Evolutionary conservation across 2,113 vertebrate genomes (phyloP).

Genomic region (Tragelaphus buxtoni): DNA sequence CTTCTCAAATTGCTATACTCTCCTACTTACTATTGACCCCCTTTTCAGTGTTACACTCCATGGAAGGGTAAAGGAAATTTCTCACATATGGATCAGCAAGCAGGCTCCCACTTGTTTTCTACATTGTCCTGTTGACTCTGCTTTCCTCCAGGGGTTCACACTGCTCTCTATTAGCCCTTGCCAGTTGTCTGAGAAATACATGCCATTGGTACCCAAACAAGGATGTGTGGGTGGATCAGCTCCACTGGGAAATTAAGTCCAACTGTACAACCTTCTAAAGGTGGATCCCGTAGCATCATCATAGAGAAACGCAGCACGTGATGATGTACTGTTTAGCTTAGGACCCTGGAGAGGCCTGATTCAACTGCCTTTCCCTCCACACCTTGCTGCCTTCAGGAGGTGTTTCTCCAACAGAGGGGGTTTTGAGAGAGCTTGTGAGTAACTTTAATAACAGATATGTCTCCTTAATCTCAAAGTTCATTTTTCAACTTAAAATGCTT

Average conservation of each 20-base stretch:
- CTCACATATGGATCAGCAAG: background rate
- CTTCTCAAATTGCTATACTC: background rate
- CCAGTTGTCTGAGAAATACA: background rate
- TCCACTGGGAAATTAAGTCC: background rate
- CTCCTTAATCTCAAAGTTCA: background rate
- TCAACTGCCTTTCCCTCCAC: background rate
- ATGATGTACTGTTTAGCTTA: background rate
- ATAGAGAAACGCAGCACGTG: background rate
- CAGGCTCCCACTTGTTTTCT: background rate
- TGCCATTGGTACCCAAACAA: background rate
- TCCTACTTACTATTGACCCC: background rate
- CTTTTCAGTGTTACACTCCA: background rate
- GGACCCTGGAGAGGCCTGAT: background rate
- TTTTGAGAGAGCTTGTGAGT: background rate
- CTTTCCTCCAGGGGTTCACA: background rate
- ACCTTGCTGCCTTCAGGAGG: background rate
- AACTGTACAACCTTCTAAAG: background rate
- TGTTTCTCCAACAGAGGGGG: background rate
- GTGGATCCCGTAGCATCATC: background rate
- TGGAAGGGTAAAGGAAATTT: background rate
- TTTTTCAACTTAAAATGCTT: constrained; percentile 27
- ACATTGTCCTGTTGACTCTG: background rate
- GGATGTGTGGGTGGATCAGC: background rate
- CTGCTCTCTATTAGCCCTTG: background rate
- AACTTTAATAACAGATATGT: background rate